These are phyloP conservation scores for Lithophane leautieri DNA, from an alignment of 2,888 invertebrate species.

Conservation along the genomic window DNA sequence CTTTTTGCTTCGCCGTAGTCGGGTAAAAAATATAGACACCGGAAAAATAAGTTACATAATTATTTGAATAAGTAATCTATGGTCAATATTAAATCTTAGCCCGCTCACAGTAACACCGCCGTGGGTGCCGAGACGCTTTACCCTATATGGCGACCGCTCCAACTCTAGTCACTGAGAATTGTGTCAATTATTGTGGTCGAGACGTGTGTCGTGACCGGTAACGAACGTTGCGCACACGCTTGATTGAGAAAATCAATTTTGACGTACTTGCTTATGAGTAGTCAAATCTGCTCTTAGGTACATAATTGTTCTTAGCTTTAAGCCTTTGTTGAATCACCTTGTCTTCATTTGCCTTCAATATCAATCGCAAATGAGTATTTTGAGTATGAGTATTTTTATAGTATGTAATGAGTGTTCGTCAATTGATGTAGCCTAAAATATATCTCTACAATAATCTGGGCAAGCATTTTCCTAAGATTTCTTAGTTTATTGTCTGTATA, in stretches of 20 bases:
- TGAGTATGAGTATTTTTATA: background rate
- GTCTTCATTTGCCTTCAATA: background rate
- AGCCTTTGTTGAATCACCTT: background rate
- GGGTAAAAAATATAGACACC: background rate
- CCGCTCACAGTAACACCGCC: constrained; percentile 50
- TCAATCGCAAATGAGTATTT: background rate
- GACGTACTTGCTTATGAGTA: constrained; percentile 5
- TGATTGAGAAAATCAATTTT: constrained; percentile 48
- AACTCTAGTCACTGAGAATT: constrained; percentile 68
- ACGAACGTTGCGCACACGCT: constrained; percentile 33
- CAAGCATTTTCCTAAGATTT: background rate
- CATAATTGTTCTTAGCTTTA: background rate
- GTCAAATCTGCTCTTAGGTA: too few species aligned
- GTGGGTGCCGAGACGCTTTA: constrained; percentile 47
- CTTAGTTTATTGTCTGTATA: background rate
- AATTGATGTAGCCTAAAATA: background rate
- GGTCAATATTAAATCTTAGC: background rate
- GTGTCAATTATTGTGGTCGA: constrained; percentile 75
- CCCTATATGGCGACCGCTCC: constrained; percentile 68
- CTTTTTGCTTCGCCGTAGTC: too few species aligned
- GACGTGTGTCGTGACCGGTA: constrained; percentile 59
- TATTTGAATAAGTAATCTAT: background rate
- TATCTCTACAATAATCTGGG: background rate
- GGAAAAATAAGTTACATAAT: background rate
- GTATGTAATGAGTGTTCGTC: background rate